A percentile compares a stretch with the other conserved stretches of the same genome.
Conservation (phyloP, 2,113 vertebrate species). For the Haemorhous mexicanus region DNA sequence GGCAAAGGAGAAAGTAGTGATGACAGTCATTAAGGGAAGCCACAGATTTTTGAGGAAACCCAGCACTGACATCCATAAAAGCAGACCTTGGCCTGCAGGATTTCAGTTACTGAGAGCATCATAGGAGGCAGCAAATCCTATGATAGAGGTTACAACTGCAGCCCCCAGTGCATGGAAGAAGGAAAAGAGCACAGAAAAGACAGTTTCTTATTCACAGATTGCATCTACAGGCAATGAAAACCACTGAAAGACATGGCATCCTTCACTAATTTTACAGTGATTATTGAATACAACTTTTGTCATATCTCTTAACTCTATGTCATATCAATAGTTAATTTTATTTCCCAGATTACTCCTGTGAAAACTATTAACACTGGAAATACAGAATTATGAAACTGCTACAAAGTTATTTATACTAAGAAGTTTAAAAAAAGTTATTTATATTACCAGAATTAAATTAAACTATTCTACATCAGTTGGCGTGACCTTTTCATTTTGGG, state of each 20-base stretch:
- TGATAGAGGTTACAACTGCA: neutral
- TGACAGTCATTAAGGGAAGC: neutral
- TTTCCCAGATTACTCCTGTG: neutral
- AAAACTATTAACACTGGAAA: neutral
- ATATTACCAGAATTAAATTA: slow-evolving; percentile 33
- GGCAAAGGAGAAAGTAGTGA: neutral
- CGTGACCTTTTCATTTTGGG: slow-evolving; percentile 43
- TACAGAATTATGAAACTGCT: slow-evolving; percentile 13
- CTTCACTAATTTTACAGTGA: neutral
- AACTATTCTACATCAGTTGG: slow-evolving; percentile 22
- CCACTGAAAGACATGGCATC: neutral
- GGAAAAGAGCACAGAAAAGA: neutral
- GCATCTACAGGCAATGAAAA: neutral
- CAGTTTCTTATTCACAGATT: neutral
- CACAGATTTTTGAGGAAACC: neutral
- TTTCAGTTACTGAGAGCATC: neutral
- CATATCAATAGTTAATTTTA: neutral
- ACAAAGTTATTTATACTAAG: slow-evolving; percentile 28
- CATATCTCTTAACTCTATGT: neutral
- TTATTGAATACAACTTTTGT: neutral
- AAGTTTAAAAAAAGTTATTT: neutral
- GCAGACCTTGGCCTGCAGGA: neutral
- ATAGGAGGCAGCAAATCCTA: neutral
- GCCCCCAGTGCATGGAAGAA: neutral
- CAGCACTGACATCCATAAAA: neutral